A percentile compares a stretch with the other conserved stretches of the same genome.
phyloP scores from a whole-genome alignment of 2,113 vertebrate species.

The Genyomyrus donnyi region DNA sequence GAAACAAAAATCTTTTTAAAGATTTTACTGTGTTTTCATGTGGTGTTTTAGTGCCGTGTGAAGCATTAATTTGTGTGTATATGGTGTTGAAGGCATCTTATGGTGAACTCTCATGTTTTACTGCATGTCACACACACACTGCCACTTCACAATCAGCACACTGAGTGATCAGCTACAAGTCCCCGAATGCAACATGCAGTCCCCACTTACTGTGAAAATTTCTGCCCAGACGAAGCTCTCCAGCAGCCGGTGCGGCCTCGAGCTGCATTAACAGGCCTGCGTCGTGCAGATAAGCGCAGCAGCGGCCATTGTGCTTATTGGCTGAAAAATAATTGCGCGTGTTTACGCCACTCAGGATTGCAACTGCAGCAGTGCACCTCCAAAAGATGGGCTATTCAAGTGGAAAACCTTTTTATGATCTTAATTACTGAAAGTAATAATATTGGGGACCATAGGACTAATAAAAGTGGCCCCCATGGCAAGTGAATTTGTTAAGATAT shows the following conservation, averaged over 20 bases:
- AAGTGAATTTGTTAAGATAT: background rate
- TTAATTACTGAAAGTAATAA: background rate
- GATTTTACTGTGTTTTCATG: background rate
- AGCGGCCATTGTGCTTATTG: conserved; percentile 37
- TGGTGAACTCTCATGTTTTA: background rate
- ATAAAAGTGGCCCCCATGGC: background rate
- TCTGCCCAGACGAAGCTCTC: conserved; percentile 26
- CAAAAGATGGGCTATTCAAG: conserved; percentile 41
- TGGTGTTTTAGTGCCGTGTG: background rate
- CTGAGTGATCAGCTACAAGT: background rate
- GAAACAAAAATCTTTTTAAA: background rate
- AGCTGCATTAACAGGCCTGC: conserved; percentile 47
- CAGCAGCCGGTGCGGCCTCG: conserved; percentile 33
- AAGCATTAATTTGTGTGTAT: background rate
- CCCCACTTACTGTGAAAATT: background rate
- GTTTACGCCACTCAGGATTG: conserved; percentile 1
- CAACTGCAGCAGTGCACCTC: background rate
- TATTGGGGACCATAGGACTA: background rate
- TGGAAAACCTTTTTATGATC: conserved; percentile 31
- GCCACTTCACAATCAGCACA: background rate
- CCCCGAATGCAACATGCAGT: background rate
- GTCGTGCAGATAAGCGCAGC: conserved; percentile 46
- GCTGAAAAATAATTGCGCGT: conserved; percentile 39
- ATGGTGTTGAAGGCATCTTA: background rate
- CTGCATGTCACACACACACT: background rate